Percentiles rank a stretch among this genome's conserved stretches.
Evolutionary conservation across 2,797 vertebrate genomes (phyloP).

Genomic region (Enteromius mattozi): DNA sequence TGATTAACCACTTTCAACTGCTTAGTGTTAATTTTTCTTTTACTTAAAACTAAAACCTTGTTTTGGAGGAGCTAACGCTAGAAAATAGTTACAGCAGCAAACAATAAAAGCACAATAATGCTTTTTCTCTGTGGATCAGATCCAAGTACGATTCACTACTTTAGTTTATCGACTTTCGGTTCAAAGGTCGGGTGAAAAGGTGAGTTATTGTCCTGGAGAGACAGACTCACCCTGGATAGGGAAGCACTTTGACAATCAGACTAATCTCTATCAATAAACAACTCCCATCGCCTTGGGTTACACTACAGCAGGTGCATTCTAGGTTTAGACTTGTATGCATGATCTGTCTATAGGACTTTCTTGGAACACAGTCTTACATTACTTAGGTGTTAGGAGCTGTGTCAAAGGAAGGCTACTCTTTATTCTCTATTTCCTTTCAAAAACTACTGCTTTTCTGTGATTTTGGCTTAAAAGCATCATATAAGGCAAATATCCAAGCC

Average conservation of each 20-base stretch:
- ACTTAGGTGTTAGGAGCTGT: neutral
- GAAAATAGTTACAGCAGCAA: neutral
- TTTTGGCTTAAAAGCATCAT: neutral
- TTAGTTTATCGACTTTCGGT: conserved; percentile 41
- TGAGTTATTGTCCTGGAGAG: conserved; percentile 62
- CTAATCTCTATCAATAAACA: conserved; percentile 65
- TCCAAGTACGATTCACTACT: neutral
- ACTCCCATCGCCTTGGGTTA: conserved; percentile 35
- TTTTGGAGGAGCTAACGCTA: neutral
- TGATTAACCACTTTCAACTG: conserved; percentile 23
- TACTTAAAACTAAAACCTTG: conserved; percentile 4
- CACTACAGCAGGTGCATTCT: conserved; percentile 44
- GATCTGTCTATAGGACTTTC: neutral
- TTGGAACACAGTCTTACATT: conserved; percentile 1
- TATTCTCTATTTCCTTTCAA: neutral
- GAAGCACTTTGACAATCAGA: conserved; percentile 63
- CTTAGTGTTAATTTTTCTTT: neutral
- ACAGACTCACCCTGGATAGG: conserved; percentile 38
- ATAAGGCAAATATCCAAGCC: neutral
- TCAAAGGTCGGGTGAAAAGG: conserved; percentile 66
- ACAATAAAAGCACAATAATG: neutral
- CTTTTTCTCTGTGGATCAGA: neutral
- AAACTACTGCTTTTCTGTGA: neutral
- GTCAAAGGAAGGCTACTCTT: neutral
- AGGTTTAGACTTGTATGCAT: conserved; percentile 15